Percentiles rank a stretch among this genome's conserved stretches.
Evolutionary conservation across 2,797 vertebrate genomes (phyloP).

Genomic region (Dromococcyx pavoninus): DNA sequence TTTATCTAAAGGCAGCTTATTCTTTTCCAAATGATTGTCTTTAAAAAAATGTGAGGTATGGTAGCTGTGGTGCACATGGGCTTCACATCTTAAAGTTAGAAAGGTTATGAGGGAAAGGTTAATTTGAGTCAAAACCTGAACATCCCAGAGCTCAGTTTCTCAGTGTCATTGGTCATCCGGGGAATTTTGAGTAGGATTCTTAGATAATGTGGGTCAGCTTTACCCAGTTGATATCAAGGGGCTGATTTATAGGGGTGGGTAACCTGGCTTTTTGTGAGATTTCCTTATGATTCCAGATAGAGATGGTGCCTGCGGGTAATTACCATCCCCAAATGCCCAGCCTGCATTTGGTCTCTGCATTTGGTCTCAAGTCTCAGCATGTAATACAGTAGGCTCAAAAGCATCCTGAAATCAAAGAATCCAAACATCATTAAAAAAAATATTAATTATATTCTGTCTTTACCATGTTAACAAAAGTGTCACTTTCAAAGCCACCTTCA

Average conservation of each 20-base stretch:
- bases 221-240: not conserved
- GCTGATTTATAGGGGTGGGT: not conserved
- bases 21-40: not conserved
- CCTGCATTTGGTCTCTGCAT: not conserved
- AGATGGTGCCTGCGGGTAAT: not conserved
- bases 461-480: constrained; percentile 23
- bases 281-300: not conserved
- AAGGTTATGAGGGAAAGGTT: not conserved
- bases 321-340: not conserved
- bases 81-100: not conserved
- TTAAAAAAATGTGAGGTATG: not conserved
- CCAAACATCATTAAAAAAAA: not conserved
- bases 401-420: not conserved
- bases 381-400: not conserved
- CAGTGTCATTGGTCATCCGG: not conserved
- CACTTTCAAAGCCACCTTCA: not conserved
- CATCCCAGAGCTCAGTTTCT: not conserved
- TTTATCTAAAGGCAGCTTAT: not conserved
- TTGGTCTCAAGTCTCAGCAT: not conserved
- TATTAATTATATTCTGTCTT: not conserved
- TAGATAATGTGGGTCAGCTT: not conserved
- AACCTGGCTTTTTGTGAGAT: not conserved
- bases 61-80: not conserved
- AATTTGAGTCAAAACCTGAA: not conserved
- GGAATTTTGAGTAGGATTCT: not conserved